Percentiles rank a stretch among this genome's conserved stretches.
Evolutionary conservation across 1,140 invertebrate species (phyloP).

Genomic region (Pogonomyrmex californicus): DNA sequence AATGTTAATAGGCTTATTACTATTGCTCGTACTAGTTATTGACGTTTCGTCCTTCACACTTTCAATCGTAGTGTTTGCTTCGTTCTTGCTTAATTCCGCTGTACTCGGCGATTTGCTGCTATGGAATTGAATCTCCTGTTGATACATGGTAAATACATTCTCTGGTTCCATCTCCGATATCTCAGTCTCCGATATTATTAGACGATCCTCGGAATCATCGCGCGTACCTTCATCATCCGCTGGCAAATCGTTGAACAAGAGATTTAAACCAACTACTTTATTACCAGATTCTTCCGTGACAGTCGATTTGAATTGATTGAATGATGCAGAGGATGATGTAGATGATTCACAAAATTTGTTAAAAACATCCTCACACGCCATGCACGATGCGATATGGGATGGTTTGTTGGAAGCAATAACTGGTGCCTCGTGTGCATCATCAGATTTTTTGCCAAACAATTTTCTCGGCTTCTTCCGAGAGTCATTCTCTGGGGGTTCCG

Average conservation of each 20-base stretch:
- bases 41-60: slow-evolving; percentile 51
- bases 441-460: slow-evolving; percentile 76
- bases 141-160: slow-evolving; percentile 87
- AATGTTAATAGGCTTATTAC: slow-evolving; percentile 42
- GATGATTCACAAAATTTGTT: slow-evolving; percentile 87
- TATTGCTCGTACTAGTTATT: neutral
- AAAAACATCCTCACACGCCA: slow-evolving; percentile 85
- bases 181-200: slow-evolving; percentile 88
- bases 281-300: slow-evolving; percentile 55
- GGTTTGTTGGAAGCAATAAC: neutral
- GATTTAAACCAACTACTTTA: slow-evolving; percentile 73
- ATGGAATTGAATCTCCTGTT: slow-evolving; percentile 87
- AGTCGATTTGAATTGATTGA: slow-evolving; percentile 67
- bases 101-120: slow-evolving; percentile 63
- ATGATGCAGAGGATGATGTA: slow-evolving; percentile 77
- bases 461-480: slow-evolving; percentile 78
- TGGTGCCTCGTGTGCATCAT: slow-evolving; percentile 70
- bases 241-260: slow-evolving; percentile 82
- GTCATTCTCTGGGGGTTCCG: slow-evolving; percentile 77
- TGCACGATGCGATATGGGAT: slow-evolving; percentile 9
- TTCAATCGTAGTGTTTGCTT: slow-evolving; percentile 46
- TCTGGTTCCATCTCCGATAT: slow-evolving; percentile 88
- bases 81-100: slow-evolving; percentile 71
- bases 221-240: slow-evolving; percentile 69
- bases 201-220: slow-evolving; percentile 87